These are phyloP conservation scores for Dipodomys stephensi DNA, from an alignment of 2,113 vertebrate species.

Conservation along the genomic window DNA sequence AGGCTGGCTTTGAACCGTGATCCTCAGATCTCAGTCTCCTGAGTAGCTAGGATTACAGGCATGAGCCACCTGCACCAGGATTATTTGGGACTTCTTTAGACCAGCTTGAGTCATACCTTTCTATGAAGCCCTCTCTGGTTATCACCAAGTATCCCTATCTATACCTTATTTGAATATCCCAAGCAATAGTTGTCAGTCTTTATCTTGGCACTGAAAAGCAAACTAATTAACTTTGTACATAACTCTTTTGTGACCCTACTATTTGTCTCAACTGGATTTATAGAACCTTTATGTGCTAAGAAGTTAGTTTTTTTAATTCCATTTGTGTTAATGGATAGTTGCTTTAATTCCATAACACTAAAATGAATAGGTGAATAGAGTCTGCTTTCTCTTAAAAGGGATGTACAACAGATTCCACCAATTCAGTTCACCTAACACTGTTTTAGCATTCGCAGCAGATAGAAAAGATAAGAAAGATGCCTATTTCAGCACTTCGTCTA, in stretches of 20 bases:
- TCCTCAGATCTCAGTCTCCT: too few species aligned
- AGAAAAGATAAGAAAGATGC: not conserved
- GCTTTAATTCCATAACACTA: slow-evolving; percentile 46
- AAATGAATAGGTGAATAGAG: slow-evolving; percentile 7
- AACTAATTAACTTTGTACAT: slow-evolving; percentile 36
- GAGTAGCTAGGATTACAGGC: too few species aligned
- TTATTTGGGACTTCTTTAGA: not conserved
- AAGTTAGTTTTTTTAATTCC: not conserved
- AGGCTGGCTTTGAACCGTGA: too few species aligned
- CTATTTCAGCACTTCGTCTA: not conserved
- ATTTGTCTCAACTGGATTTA: slow-evolving; percentile 15
- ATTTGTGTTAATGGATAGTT: not conserved
- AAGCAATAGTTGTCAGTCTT: slow-evolving; percentile 21
- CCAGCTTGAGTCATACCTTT: not conserved
- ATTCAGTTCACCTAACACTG: not conserved
- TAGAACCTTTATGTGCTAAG: slow-evolving; percentile 22
- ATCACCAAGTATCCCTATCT: not conserved
- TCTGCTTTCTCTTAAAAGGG: slow-evolving; percentile 2
- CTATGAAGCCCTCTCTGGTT: not conserved
- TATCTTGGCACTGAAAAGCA: not conserved
- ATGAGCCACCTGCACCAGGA: too few species aligned
- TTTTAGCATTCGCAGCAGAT: not conserved
- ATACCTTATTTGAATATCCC: slow-evolving; percentile 35
- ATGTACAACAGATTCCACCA: not conserved
- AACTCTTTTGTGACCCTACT: not conserved